These are phyloP conservation scores for Nylanderia fulva DNA, from an alignment of 1,140 invertebrate genomes.

Conservation along the genomic window DNA sequence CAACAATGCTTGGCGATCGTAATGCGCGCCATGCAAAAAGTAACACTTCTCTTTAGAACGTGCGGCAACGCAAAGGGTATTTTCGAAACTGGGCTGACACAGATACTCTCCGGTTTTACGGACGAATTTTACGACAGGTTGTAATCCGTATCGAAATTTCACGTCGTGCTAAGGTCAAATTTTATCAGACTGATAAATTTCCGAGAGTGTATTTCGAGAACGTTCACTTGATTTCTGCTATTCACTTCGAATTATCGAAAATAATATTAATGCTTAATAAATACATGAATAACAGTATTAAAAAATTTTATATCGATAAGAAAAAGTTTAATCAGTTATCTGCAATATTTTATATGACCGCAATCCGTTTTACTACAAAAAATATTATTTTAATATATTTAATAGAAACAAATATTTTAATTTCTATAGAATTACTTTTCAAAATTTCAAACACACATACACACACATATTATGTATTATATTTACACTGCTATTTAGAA, in stretches of 20 bases:
- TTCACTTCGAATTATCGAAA: background rate
- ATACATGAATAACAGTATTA: too few species aligned
- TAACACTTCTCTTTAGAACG: slow-evolving; percentile 43
- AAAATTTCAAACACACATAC: background rate
- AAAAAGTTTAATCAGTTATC: background rate
- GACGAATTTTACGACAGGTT: slow-evolving; percentile 30
- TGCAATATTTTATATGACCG: background rate
- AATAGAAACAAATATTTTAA: slow-evolving; percentile 13
- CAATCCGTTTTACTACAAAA: background rate
- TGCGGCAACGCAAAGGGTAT: slow-evolving; percentile 3
- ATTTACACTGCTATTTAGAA: background rate
- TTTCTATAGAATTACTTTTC: background rate
- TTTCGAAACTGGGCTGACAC: slow-evolving; percentile 39
- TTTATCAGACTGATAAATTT: background rate
- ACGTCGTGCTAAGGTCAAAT: slow-evolving; percentile 14
- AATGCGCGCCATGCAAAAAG: slow-evolving; percentile 39
- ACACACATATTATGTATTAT: background rate
- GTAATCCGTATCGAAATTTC: slow-evolving; percentile 7
- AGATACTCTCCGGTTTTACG: slow-evolving; percentile 36
- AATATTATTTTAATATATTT: background rate
- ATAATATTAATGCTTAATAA: background rate
- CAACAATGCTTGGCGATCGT: slow-evolving; percentile 29
- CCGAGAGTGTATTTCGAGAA: background rate
- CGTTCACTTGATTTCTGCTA: background rate
- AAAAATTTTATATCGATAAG: background rate